These are phyloP conservation scores for Turdus rufiventris DNA, from an alignment of 2,113 vertebrate species.

Conservation along the genomic window DNA sequence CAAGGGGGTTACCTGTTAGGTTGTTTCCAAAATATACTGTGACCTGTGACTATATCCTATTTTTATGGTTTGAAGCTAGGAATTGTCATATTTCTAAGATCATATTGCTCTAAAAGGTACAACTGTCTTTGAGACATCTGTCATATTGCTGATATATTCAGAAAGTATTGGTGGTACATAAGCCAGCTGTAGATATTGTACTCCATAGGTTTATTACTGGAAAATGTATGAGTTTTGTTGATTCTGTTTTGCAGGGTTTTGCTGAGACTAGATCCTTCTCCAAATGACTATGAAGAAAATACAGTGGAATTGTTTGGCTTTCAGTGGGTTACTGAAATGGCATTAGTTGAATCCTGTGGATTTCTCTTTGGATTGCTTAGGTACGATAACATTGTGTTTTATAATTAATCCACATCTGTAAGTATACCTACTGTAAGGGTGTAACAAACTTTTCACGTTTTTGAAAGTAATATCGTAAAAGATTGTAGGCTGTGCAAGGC, in stretches of 20 bases:
- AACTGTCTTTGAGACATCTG: background rate
- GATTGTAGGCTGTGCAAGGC: background rate
- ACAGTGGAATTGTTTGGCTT: constrained; percentile 90
- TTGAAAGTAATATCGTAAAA: background rate
- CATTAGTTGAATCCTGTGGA: constrained; percentile 85
- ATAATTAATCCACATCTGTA: background rate
- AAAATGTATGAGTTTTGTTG: background rate
- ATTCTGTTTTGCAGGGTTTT: constrained; percentile 80
- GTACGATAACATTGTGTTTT: constrained; percentile 62
- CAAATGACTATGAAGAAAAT: constrained; percentile 84
- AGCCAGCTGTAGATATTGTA: background rate
- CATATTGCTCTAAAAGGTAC: background rate
- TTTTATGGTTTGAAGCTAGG: background rate
- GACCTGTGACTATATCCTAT: background rate
- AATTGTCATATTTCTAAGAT: background rate
- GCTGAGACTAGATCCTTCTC: constrained; percentile 88
- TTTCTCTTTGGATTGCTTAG: constrained; percentile 91
- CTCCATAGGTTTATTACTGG: background rate
- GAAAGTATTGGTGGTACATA: background rate
- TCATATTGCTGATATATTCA: background rate
- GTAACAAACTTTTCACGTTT: background rate
- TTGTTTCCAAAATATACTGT: background rate
- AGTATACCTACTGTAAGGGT: background rate
- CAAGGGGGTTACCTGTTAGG: background rate
- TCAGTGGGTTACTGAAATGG: constrained; percentile 90